A percentile compares a stretch with the other conserved stretches of the same genome.
Evolutionary conservation across 2,888 invertebrate genomes (phyloP).

Genomic region (Microlaimidae sp.): DNA sequence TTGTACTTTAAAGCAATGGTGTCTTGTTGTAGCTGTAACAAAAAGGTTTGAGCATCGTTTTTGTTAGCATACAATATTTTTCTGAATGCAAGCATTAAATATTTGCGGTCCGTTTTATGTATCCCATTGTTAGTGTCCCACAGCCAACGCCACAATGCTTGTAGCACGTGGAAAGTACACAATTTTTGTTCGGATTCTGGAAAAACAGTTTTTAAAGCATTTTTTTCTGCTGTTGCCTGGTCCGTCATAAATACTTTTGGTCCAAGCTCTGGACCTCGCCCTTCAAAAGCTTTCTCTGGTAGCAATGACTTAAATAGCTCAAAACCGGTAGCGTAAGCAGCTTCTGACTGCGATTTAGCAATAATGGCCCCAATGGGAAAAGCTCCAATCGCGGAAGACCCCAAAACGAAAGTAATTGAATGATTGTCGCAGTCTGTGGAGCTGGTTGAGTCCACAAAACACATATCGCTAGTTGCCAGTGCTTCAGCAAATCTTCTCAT

Average conservation of each 20-base stretch:
- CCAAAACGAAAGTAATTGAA: background rate
- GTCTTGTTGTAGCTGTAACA: no score
- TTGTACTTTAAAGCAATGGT: background rate
- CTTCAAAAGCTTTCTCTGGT: background rate
- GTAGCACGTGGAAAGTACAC: background rate
- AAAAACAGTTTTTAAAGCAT: background rate
- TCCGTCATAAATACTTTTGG: background rate
- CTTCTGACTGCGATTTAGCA: background rate
- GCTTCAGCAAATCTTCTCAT: no score
- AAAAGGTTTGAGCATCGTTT: no score
- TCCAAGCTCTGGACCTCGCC: background rate
- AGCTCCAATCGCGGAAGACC: background rate
- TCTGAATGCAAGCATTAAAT: background rate
- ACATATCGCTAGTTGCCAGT: background rate
- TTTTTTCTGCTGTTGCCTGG: background rate
- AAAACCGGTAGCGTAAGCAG: background rate
- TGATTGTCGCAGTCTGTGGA: background rate
- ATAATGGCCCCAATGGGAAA: background rate
- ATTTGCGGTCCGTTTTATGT: background rate
- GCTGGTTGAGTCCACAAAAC: background rate
- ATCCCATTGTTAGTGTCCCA: background rate
- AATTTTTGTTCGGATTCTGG: background rate
- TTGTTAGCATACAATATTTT: background rate
- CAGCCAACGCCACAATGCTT: background rate
- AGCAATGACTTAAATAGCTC: background rate